phyloP scores from a whole-genome alignment of 2,888 invertebrate genomes.

The Busseola fusca region DNA sequence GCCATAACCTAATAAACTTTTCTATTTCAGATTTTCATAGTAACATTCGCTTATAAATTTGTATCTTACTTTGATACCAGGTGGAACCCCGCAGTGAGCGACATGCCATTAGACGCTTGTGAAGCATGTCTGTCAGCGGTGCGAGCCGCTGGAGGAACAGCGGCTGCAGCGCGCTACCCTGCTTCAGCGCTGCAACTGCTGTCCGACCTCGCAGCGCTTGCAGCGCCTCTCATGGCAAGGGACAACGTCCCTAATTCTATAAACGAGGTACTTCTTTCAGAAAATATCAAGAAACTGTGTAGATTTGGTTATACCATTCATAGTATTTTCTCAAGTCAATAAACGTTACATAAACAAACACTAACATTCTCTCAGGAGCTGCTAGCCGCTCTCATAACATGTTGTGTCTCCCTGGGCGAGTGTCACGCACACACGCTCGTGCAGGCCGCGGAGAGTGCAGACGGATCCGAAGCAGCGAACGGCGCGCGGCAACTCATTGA shows the following conservation, averaged over 20 bases:
- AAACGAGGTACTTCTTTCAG: constrained; percentile 70
- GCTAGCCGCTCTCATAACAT: constrained; percentile 90
- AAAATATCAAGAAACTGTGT: not conserved
- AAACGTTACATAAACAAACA: not conserved
- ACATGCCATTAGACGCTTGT: constrained; percentile 81
- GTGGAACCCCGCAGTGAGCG: constrained; percentile 79
- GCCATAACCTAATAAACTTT: not conserved
- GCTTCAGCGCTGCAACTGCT: constrained; percentile 76
- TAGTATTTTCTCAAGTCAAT: not conserved
- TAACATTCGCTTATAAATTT: not conserved
- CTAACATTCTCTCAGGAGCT: constrained; percentile 88
- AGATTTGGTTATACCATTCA: not conserved
- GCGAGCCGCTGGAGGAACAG: constrained; percentile 78
- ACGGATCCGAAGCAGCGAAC: constrained; percentile 62
- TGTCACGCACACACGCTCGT: constrained; percentile 90
- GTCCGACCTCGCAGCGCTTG: constrained; percentile 75
- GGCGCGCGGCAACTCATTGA: constrained; percentile 89
- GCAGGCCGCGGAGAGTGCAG: constrained; percentile 68
- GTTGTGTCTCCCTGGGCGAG: constrained; percentile 92
- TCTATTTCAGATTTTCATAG: not conserved
- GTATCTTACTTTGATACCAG: constrained; percentile 54
- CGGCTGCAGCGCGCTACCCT: constrained; percentile 72
- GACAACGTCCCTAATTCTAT: constrained; percentile 82
- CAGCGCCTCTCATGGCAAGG: constrained; percentile 77
- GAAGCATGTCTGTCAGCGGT: constrained; percentile 81